These are phyloP conservation scores for Nannoperca australis DNA, from an alignment of 2,797 vertebrate genomes.

Conservation along the genomic window DNA sequence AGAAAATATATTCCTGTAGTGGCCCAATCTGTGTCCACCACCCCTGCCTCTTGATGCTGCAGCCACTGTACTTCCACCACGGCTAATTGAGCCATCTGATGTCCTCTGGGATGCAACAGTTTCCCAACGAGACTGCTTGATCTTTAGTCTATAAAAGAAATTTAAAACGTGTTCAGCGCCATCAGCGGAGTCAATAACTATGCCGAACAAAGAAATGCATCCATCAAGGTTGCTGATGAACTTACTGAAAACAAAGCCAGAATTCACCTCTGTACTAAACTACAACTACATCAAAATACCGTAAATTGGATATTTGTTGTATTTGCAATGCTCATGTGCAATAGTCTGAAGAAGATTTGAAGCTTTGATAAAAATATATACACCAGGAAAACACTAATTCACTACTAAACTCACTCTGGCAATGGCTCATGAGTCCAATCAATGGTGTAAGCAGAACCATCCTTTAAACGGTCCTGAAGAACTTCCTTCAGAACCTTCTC, in stretches of 20 bases:
- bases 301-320: not conserved
- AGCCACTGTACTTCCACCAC: slow-evolving; percentile 73
- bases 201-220: not conserved
- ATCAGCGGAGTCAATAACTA: not conserved
- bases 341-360: not conserved
- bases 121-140: slow-evolving; percentile 87
- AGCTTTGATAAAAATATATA: not conserved
- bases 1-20: slow-evolving; percentile 94
- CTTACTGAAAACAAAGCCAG: not conserved
- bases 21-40: slow-evolving; percentile 81
- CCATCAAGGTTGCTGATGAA: not conserved
- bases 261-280: not conserved
- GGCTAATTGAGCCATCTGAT: slow-evolving; percentile 72
- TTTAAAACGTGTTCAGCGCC: not conserved
- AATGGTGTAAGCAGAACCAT: slow-evolving; percentile 94
- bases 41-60: slow-evolving; percentile 76
- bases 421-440: slow-evolving; percentile 93
- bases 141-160: slow-evolving; percentile 77
- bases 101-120: slow-evolving; percentile 72
- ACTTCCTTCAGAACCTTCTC: slow-evolving; percentile 94
- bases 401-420: slow-evolving; percentile 87
- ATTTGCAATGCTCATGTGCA: not conserved
- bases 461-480: slow-evolving; percentile 92
- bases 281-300: not conserved
- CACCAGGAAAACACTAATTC: not conserved